Evolutionary conservation across 2,888 invertebrate genomes (phyloP).

Genomic region (Neria commutata): DNA sequence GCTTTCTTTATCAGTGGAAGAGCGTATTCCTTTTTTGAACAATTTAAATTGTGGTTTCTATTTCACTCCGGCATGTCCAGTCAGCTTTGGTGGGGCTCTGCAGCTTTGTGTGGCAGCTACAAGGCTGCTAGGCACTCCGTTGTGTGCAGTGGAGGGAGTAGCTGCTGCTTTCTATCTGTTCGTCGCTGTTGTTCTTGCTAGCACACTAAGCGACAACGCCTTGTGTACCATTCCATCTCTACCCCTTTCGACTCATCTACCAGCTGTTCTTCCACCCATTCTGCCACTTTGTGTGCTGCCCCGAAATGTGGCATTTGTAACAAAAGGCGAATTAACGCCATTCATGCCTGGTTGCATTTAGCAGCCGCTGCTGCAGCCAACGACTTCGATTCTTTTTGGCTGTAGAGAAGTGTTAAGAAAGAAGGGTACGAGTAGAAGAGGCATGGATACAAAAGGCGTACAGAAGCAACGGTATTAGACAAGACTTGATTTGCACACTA

Average conservation of each 20-base stretch:
- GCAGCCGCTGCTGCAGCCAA: slow-evolving; percentile 16
- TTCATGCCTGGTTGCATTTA: slow-evolving; percentile 33
- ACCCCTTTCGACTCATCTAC: too few relatives aligned
- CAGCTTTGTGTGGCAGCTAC: not conserved
- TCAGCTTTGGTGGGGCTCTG: too few relatives aligned
- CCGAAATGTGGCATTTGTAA: slow-evolving; percentile 29
- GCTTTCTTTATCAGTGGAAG: not conserved
- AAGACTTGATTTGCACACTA: slow-evolving; percentile 16
- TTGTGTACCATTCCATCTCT: too few relatives aligned
- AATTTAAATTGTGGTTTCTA: slow-evolving; percentile 28
- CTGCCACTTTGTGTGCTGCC: not conserved
- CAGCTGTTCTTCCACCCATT: not conserved
- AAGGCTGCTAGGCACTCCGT: too few relatives aligned
- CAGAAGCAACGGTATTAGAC: not conserved
- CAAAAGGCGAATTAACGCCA: slow-evolving; percentile 35
- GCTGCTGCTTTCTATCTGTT: too few relatives aligned
- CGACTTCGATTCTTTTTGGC: slow-evolving; percentile 14
- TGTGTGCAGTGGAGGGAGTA: not conserved
- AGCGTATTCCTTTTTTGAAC: not conserved
- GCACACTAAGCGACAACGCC: too few relatives aligned
- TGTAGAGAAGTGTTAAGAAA: too few relatives aligned
- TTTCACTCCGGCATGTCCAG: slow-evolving; percentile 17
- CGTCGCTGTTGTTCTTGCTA: too few relatives aligned
- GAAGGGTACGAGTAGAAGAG: too few relatives aligned
- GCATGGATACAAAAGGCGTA: too few relatives aligned